These are phyloP conservation scores for Heliconius melpomene DNA, from an alignment of 1,140 invertebrate genomes.

Conservation along the genomic window DNA sequence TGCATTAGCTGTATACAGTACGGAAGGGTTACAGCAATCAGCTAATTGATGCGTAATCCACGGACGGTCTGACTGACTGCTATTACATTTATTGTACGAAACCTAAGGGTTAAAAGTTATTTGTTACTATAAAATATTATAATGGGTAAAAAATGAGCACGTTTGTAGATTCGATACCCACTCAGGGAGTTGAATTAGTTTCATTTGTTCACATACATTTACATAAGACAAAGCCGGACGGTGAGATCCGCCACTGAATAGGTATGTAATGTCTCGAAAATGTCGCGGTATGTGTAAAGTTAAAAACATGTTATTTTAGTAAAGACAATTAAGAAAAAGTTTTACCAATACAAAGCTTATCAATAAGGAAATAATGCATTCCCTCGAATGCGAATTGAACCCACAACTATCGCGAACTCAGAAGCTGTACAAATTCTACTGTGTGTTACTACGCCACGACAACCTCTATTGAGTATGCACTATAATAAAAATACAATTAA, in stretches of 20 bases:
- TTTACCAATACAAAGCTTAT: too few relatives aligned
- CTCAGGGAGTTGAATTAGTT: not conserved
- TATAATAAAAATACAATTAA: too few relatives aligned
- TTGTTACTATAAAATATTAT: not conserved
- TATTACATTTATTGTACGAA: constrained; percentile 9
- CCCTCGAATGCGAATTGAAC: too few relatives aligned
- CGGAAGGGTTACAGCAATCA: constrained; percentile 44
- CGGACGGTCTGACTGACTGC: constrained; percentile 22
- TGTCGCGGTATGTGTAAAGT: too few relatives aligned
- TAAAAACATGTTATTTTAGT: too few relatives aligned
- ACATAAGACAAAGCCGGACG: too few relatives aligned
- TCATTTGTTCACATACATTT: not conserved
- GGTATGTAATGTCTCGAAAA: not conserved
- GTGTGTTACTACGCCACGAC: too few relatives aligned
- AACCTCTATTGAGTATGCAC: too few relatives aligned
- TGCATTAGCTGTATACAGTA: constrained; percentile 1
- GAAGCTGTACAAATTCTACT: too few relatives aligned
- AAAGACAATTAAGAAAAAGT: too few relatives aligned
- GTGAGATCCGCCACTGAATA: not conserved
- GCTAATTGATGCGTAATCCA: constrained; percentile 44
- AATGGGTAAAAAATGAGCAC: not conserved
- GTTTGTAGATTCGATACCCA: not conserved
- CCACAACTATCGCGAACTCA: too few relatives aligned
- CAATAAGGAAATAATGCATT: too few relatives aligned
- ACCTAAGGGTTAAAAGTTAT: not conserved